phyloP scores from a whole-genome alignment of 2,888 invertebrate genomes.

The Ophioninae sp. region DNA sequence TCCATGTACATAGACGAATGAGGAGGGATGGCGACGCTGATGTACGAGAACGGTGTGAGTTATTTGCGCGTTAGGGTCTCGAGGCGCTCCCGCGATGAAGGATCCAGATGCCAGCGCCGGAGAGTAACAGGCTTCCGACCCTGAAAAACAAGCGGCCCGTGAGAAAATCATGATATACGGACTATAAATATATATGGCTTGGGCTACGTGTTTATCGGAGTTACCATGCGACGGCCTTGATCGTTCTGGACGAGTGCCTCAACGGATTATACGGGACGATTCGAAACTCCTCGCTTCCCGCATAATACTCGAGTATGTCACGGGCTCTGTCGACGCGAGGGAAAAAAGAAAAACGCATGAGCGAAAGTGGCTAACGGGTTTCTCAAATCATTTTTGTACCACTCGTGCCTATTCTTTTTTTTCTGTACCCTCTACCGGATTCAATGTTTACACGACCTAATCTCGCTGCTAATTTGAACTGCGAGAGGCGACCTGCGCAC shows the following conservation, averaged over 20 bases:
- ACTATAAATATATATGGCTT: constrained; percentile 30
- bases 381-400: background rate
- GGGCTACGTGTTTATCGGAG: constrained; percentile 43
- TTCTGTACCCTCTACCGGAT: background rate
- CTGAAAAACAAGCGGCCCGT: constrained; percentile 66
- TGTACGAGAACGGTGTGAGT: background rate
- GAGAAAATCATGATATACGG: constrained; percentile 33
- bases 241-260: constrained; percentile 75
- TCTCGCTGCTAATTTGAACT: background rate
- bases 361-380: background rate
- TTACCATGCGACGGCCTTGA: constrained; percentile 75
- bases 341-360: background rate
- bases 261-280: constrained; percentile 78
- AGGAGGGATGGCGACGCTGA: background rate
- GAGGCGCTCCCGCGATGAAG: constrained; percentile 60
- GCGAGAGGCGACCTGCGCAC: background rate
- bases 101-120: constrained; percentile 69
- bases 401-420: background rate
- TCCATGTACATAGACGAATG: constrained; percentile 5
- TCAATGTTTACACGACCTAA: background rate
- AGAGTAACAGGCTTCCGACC: constrained; percentile 69
- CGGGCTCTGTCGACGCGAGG: constrained; percentile 69
- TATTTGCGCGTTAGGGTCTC: constrained; percentile 16
- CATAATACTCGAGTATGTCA: constrained; percentile 75
- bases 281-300: constrained; percentile 73